Base-by-base conservation (phyloP, 2,888 invertebrate genomes). In the Cephus sareptanus region DNA sequence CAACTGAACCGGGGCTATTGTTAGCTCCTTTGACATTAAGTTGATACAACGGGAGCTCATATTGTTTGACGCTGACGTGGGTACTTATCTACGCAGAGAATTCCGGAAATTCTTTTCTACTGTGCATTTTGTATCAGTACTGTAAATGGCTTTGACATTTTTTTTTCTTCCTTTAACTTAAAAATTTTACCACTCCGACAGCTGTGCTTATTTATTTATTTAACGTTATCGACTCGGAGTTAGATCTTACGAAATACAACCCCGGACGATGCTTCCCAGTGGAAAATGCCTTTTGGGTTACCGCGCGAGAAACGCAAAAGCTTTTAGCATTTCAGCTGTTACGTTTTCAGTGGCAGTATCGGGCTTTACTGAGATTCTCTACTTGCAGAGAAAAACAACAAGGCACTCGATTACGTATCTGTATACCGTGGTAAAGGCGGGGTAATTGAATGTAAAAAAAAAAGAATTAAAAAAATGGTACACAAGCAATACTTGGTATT, bases 1-100 rank as follows among this genome's bases (percentile, higher is more conserved):
- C 74, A 81, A 73, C 74, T 76, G 71, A 77, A 75, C 79, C 76
- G 76, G 69, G 73, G 80, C 83, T 86, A 83, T 86, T 86, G 84
- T 85, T 86, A 82, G 82, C 83, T 75, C 79, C 83, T 83, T 84
- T 83, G 85, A 81, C 84, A 82, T 86, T 85, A 83, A 77, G 81
- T 79, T 79, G 83, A 85, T 85, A 81, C 80, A 56, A 56, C 56
- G 56, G 23, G 56, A 23, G 23, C 23, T 56, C 23, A 56, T 56
- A 56, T 56, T 56, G 56, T 56, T 56, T 23, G 23, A 56, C 23
- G 23, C 23, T 23, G 56, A 56, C 23, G 56, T 9, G 23, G 9
- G 9, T 56, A 56, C 56, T 56, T 56, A 2, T 56, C 23, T 23
- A 23, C 23, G 4, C 6, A 23, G 2, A 9, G 56, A 56, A 23